Evolutionary conservation across 2,888 invertebrate genomes (phyloP).

Genomic region (Dasypolia templi): DNA sequence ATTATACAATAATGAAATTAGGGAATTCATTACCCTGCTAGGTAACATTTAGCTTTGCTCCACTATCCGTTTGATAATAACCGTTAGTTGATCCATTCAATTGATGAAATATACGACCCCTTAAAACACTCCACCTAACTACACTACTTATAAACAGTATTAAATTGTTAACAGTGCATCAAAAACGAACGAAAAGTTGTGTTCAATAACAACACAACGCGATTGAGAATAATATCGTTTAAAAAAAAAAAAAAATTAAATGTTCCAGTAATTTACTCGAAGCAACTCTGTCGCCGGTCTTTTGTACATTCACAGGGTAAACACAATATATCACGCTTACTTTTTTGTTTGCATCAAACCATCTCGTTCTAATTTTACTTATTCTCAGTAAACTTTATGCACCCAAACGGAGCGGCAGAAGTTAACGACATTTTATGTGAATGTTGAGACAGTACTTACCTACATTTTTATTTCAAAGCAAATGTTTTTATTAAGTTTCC

Average conservation of each 20-base stretch:
- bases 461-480: slow-evolving; percentile 30
- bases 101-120: slow-evolving; percentile 11
- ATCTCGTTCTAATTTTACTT: slow-evolving; percentile 45
- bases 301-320: slow-evolving; percentile 31
- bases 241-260: no score
- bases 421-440: slow-evolving; percentile 51
- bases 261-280: neutral
- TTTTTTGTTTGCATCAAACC: slow-evolving; percentile 56
- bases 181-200: neutral
- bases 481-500: slow-evolving; percentile 10
- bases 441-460: slow-evolving; percentile 15
- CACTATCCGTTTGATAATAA: neutral
- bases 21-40: neutral
- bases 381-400: slow-evolving; percentile 51
- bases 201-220: neutral
- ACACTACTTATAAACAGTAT: neutral
- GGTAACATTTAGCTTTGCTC: neutral
- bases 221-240: no score
- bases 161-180: neutral
- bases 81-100: neutral
- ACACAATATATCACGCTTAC: slow-evolving; percentile 43
- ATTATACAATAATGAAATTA: neutral
- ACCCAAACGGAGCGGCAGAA: slow-evolving; percentile 32
- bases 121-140: neutral
- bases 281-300: neutral